A percentile compares a stretch with the other conserved stretches of the same genome.
Conservation (phyloP, 1,140 invertebrate genomes). For the Musca vetustissima region DNA sequence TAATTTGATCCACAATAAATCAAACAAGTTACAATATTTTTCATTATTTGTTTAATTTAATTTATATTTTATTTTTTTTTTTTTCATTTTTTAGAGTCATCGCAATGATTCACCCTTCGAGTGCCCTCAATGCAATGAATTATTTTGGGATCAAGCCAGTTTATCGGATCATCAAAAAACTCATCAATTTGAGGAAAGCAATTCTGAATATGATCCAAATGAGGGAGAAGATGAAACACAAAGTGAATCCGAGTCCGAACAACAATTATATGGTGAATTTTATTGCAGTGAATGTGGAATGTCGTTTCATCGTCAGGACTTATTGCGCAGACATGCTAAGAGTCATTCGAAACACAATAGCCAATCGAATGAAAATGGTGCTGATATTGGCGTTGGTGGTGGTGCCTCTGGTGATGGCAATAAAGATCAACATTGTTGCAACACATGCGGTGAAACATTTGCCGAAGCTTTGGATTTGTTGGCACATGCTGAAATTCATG, state of each 20-base stretch:
- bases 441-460: constrained; percentile 75
- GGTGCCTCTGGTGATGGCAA: constrained; percentile 37
- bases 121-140: constrained; percentile 73
- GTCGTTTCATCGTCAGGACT: constrained; percentile 72
- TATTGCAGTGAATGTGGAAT: constrained; percentile 76
- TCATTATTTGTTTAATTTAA: neutral
- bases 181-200: constrained; percentile 58
- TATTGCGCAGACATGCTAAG: constrained; percentile 70
- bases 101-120: constrained; percentile 75
- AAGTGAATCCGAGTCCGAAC: constrained; percentile 63
- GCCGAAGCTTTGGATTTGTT: constrained; percentile 71
- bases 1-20: neutral
- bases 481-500: constrained; percentile 75
- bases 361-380: constrained; percentile 23
- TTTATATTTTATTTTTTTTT: constrained; percentile 1
- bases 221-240: constrained; percentile 56
- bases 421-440: constrained; percentile 60
- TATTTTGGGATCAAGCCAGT: constrained; percentile 73
- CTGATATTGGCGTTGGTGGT: constrained; percentile 33
- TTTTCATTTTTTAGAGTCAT: constrained; percentile 61
- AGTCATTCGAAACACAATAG: constrained; percentile 51
- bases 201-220: constrained; percentile 53
- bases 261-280: constrained; percentile 69
- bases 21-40: neutral
- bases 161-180: constrained; percentile 67